Base-by-base conservation (phyloP, 2,888 invertebrate species). In the Geophilus truncorum region DNA sequence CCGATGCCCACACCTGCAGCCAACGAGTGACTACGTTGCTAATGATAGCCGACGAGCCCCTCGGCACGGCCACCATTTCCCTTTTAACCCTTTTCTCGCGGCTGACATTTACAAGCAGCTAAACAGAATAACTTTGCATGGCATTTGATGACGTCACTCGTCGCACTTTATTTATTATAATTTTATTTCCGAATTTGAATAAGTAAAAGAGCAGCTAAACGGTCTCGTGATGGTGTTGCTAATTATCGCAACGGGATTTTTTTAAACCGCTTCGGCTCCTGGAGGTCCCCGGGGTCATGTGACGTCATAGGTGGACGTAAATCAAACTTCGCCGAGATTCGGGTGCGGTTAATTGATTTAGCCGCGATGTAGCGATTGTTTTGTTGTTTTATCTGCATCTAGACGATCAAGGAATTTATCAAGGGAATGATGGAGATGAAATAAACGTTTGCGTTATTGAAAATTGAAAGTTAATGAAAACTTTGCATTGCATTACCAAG, bases 1-100 rank as follows among this genome's bases (percentile, higher is more conserved):
- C 40, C 40, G 10, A 36, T 40, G n/a, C n/a, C n/a, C n/a, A 40
- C 40, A 40, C 40, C 40, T 40, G 12, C 40, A 40, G n/a, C 12
- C 40, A 40, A 40, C 40, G 40, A 40, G 10, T 40, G 40, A 40
- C 40, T 40, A 40, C 40, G 12, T 15, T 15, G 40, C 57, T 62
- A 62, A 62, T 62, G 57, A 62, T 62, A 62, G 21, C 18, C 57
- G 57, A 62, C 57, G 57, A 62, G 57, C 57, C 57, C 57, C 57
- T 62, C n/a, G n/a, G n/a, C n/a, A n/a, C 1, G 57, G 57, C 57
- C 21, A 23, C 57, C 21, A 21, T 18, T 62, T 21, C 23, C 21
- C 7, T 62, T 18, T 62, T 62, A 62, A 62, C 57, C 57, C 57
- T 62, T 57, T 62, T 18, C n/a, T n/a, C n/a, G n/a, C n/a, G n/a